phyloP scores from a whole-genome alignment of 1,140 invertebrate species.

The Propsilocerus akamusi region DNA sequence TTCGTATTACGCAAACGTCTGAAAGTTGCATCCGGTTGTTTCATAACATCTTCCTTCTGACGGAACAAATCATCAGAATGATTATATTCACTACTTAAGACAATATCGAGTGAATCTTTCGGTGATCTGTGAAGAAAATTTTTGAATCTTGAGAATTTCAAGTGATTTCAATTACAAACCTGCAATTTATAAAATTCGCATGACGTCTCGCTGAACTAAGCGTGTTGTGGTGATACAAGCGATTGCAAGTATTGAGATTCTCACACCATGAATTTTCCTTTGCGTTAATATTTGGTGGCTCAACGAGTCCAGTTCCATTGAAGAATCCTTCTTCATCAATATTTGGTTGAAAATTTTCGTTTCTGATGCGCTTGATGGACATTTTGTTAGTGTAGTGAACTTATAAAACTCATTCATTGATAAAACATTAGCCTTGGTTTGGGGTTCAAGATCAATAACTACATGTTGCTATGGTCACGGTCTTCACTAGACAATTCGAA shows the following conservation, averaged over 20 bases:
- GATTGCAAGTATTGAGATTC: slow-evolving; percentile 24
- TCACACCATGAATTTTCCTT: slow-evolving; percentile 18
- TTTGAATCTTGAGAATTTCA: background rate
- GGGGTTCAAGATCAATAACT: background rate
- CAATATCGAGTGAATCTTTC: slow-evolving; percentile 36
- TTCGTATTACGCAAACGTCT: slow-evolving; percentile 34
- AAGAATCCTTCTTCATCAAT: background rate
- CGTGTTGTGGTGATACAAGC: slow-evolving; percentile 41
- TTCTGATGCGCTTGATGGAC: background rate
- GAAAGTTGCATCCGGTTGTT: slow-evolving; percentile 39
- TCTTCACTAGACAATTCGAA: too few relatives aligned
- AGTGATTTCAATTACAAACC: slow-evolving; percentile 11
- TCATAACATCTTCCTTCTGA: slow-evolving; percentile 32
- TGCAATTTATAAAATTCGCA: slow-evolving; percentile 27
- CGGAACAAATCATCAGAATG: slow-evolving; percentile 35
- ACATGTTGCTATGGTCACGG: too few relatives aligned
- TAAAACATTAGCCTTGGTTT: background rate
- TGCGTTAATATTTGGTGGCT: slow-evolving; percentile 19
- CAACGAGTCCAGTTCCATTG: background rate
- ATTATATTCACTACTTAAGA: slow-evolving; percentile 35
- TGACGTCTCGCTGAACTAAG: slow-evolving; percentile 31
- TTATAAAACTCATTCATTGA: background rate
- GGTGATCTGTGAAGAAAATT: slow-evolving; percentile 25
- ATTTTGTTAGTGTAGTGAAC: background rate
- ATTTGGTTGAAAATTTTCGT: background rate